Evolutionary conservation across 2,888 invertebrate genomes (phyloP).

Genomic region (Hirtodrosophila trivittata): DNA sequence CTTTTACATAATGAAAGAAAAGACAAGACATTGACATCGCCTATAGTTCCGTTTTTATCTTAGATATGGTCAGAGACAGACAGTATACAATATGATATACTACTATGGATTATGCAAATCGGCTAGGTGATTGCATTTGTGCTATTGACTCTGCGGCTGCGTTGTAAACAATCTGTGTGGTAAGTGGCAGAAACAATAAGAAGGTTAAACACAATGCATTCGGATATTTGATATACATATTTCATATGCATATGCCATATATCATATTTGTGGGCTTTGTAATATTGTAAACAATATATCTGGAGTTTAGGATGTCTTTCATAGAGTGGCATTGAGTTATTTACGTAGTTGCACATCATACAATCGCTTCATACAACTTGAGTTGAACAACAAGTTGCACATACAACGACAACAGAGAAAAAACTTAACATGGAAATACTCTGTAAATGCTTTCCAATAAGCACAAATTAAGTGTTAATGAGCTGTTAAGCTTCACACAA

Average conservation of each 20-base stretch:
- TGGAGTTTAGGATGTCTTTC: constrained; percentile 2
- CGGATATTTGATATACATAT: constrained; percentile 25
- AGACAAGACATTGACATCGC: constrained; percentile 25
- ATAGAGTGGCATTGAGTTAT: constrained; percentile 25
- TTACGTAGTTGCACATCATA: no score
- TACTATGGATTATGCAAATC: constrained; percentile 52
- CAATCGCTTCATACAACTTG: no score
- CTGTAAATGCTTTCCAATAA: no score
- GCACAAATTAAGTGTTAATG: no score
- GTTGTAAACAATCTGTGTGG: constrained; percentile 49
- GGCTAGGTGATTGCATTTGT: constrained; percentile 35
- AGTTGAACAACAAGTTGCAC: no score
- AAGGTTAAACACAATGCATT: constrained; percentile 65
- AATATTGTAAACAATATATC: constrained; percentile 31
- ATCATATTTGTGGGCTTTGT: constrained; percentile 38
- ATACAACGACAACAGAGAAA: no score
- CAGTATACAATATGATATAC: constrained; percentile 15
- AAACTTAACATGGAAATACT: no score
- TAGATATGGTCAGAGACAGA: constrained; percentile 28
- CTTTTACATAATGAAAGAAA: constrained; percentile 35
- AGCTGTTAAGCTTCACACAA: no score
- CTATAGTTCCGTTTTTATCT: constrained; percentile 20
- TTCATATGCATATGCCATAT: constrained; percentile 24
- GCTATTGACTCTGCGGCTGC: constrained; percentile 41
- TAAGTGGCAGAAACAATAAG: constrained; percentile 69